Evolutionary conservation across 2,797 vertebrate genomes (phyloP).

Genomic region (Lemur catta): DNA sequence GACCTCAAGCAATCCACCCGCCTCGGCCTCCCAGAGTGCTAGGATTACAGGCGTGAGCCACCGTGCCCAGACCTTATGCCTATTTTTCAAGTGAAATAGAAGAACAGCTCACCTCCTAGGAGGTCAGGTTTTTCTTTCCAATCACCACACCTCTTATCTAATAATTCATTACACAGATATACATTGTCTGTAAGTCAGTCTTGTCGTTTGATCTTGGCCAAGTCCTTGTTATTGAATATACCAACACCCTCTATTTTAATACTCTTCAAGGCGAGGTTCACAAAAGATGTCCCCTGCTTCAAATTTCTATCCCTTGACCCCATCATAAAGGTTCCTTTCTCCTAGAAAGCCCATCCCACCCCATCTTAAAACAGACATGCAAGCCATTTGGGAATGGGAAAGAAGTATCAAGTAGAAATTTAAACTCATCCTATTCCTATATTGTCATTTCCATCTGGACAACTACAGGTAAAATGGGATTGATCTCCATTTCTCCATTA

Average conservation of each 20-base stretch:
- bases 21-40: too few species aligned
- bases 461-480: not conserved
- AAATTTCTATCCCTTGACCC: not conserved
- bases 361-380: not conserved
- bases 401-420: not conserved
- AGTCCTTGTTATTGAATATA: not conserved
- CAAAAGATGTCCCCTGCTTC: not conserved
- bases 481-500: not conserved
- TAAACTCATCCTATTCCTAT: not conserved
- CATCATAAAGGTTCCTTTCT: not conserved
- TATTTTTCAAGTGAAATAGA: not conserved
- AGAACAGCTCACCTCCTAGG: not conserved
- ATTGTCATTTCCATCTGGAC: not conserved
- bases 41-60: too few species aligned
- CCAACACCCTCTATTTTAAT: not conserved
- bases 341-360: not conserved
- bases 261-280: not conserved
- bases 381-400: not conserved
- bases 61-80: not conserved
- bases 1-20: too few species aligned
- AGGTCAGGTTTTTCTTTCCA: not conserved
- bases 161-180: not conserved
- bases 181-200: not conserved
- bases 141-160: not conserved
- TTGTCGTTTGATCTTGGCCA: not conserved